A percentile compares a stretch with the other conserved stretches of the same genome.
phyloP scores from a whole-genome alignment of 2,113 vertebrate genomes.

The Brachyhypopomus occidentalis region DNA sequence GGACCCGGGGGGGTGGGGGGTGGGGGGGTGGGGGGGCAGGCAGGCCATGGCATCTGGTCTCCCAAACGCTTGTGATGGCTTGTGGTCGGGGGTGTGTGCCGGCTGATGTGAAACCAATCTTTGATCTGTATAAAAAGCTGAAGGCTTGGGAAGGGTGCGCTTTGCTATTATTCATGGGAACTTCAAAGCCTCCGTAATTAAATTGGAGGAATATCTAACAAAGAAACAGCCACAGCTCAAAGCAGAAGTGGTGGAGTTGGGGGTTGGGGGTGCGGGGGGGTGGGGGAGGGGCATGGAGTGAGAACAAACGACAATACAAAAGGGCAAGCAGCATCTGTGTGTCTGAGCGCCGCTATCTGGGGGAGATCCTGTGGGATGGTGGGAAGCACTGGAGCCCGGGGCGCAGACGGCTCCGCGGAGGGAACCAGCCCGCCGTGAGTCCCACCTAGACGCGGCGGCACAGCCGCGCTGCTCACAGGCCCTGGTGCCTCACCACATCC shows the following conservation, averaged over 20 bases:
- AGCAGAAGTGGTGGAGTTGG: slow-evolving; percentile 29
- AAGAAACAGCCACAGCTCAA: slow-evolving; percentile 54
- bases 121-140: slow-evolving; percentile 67
- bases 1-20: no score
- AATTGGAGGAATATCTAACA: slow-evolving; percentile 61
- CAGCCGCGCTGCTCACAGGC: no score
- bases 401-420: slow-evolving; percentile 36
- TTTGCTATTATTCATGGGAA: slow-evolving; percentile 56
- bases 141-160: slow-evolving; percentile 58
- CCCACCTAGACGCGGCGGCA: slow-evolving; percentile 22
- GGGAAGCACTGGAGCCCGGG: slow-evolving; percentile 38
- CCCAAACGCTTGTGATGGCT: slow-evolving; percentile 53
- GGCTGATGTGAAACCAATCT: slow-evolving; percentile 62
- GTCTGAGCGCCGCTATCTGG: slow-evolving; percentile 30
- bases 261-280: neutral
- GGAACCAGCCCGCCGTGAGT: slow-evolving; percentile 28
- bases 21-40: no score
- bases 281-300: neutral
- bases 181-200: slow-evolving; percentile 61
- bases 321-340: slow-evolving; percentile 4
- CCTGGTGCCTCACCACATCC: neutral
- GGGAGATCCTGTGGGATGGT: slow-evolving; percentile 46
- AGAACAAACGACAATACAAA: slow-evolving; percentile 40
- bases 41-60: slow-evolving; percentile 51
- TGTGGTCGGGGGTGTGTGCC: slow-evolving; percentile 44